Evolutionary conservation across 2,888 invertebrate species (phyloP).

Genomic region (Tetrapedia diversipes): DNA sequence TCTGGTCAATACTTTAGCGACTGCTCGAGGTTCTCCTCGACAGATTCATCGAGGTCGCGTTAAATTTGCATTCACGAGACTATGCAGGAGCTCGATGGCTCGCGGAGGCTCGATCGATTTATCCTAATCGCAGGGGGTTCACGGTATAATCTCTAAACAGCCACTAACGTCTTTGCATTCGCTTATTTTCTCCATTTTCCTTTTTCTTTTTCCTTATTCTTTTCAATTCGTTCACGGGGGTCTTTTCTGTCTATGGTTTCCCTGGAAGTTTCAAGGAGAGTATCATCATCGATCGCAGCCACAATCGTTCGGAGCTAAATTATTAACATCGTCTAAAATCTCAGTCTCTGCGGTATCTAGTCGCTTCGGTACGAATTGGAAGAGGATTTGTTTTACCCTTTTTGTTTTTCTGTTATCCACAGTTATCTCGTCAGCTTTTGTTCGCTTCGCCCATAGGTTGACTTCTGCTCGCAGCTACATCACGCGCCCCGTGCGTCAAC

Average conservation of each 20-base stretch:
- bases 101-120: neutral
- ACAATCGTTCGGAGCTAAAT: conserved; percentile 37
- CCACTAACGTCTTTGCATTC: conserved; percentile 12
- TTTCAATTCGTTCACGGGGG: neutral
- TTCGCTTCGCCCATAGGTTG: neutral
- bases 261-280: conserved; percentile 46
- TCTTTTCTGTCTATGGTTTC: conserved; percentile 22
- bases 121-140: conserved; percentile 31
- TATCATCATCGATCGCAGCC: conserved; percentile 37
- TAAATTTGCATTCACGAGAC: neutral
- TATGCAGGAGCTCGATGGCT: neutral
- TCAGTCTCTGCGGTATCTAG: conserved; percentile 53
- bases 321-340: conserved; percentile 45
- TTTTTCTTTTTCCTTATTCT: neutral
- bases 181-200: neutral
- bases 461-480: neutral
- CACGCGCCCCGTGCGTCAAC: conserved; percentile 14
- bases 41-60: too few species aligned
- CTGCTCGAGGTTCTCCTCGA: too few species aligned
- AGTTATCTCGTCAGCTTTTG: neutral
- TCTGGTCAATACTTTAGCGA: too few species aligned
- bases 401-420: neutral
- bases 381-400: conserved; percentile 40
- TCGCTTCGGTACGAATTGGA: conserved; percentile 53
- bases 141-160: conserved; percentile 19